phyloP scores from a whole-genome alignment of 2,797 vertebrate species.

The Hypotaenidia okinawae region DNA sequence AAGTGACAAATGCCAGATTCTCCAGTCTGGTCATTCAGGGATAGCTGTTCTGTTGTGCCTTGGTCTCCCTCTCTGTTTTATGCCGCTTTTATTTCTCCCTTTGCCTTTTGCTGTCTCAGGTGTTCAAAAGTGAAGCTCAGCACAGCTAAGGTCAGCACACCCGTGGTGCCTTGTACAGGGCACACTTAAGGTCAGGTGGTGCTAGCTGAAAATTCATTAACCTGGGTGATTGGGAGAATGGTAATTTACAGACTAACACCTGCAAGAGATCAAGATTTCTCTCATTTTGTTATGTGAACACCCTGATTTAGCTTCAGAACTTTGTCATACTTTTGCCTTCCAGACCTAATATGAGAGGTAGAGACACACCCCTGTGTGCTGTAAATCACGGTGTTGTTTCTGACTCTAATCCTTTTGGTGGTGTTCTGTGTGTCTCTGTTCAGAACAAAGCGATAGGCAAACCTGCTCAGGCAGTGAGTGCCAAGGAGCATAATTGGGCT shows the following conservation, averaged over 20 bases:
- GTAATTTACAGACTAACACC: conserved; percentile 77
- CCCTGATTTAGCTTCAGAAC: conserved; percentile 34
- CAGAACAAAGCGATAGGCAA: neutral
- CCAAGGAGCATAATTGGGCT: neutral
- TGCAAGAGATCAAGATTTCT: conserved; percentile 62
- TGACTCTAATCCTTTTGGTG: conserved; percentile 17
- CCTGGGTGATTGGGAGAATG: conserved; percentile 73
- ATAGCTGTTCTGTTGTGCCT: neutral
- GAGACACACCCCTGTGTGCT: neutral
- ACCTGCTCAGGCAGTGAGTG: neutral
- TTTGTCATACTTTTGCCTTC: neutral
- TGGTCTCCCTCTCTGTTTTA: conserved; percentile 63
- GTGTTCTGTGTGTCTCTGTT: neutral
- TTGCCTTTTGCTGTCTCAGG: conserved; percentile 84
- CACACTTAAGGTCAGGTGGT: conserved; percentile 91
- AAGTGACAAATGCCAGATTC: neutral
- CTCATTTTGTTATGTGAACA: conserved; percentile 24
- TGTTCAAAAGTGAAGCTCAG: conserved; percentile 86
- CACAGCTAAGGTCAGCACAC: conserved; percentile 80
- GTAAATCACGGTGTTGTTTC: neutral
- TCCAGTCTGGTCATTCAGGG: neutral
- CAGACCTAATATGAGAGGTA: neutral
- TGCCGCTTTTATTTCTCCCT: conserved; percentile 75
- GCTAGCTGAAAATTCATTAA: conserved; percentile 77
- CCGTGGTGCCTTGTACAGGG: conserved; percentile 86